A percentile compares a stretch with the other conserved stretches of the same genome.
Conservation (phyloP, 2,113 vertebrate species). For the Probosciger aterrimus region DNA sequence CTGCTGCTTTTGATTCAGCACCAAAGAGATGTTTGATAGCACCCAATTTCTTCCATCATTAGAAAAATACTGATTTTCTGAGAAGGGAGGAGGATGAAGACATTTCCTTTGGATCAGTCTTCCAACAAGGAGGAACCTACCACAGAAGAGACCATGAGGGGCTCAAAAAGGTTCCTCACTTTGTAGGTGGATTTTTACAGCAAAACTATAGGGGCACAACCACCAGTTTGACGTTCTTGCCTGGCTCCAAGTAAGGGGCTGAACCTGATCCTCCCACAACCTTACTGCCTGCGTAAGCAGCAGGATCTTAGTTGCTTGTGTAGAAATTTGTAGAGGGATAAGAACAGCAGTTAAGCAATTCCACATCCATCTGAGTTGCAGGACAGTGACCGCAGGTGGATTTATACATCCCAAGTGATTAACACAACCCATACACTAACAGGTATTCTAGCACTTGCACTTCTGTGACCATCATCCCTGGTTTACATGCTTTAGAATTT, state of each 20-base stretch:
- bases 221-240: neutral
- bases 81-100: rapidly evolving
- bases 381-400: neutral
- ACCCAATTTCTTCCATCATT: neutral
- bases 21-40: neutral
- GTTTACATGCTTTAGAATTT: neutral
- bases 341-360: neutral
- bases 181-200: neutral
- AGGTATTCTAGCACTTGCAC: neutral
- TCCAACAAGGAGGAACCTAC: neutral
- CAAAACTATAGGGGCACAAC: neutral
- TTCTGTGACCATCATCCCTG: neutral
- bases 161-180: neutral
- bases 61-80: neutral
- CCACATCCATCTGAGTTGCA: neutral
- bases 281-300: neutral
- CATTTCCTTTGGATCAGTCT: neutral
- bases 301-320: neutral
- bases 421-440: neutral
- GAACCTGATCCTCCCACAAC: neutral
- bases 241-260: neutral
- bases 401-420: neutral
- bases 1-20: neutral
- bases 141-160: neutral
- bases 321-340: neutral